A percentile compares a stretch with the other conserved stretches of the same genome.
Evolutionary conservation across 1,140 invertebrate species (phyloP).

Genomic region (Sesamia nonagrioides): DNA sequence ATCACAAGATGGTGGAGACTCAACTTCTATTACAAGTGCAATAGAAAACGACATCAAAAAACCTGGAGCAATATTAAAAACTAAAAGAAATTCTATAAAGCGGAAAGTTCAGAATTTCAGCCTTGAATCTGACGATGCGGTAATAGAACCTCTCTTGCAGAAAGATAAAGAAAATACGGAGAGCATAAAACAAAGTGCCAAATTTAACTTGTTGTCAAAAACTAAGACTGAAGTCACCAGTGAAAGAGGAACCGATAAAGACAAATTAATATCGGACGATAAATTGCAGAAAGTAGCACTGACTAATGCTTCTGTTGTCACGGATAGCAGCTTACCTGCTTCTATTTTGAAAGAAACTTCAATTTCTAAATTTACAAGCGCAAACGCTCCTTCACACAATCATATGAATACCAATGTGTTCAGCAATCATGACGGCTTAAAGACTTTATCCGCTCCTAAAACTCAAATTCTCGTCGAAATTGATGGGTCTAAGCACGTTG

Average conservation of each 20-base stretch:
- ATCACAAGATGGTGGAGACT: slow-evolving; percentile 79
- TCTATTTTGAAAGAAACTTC: slow-evolving; percentile 51
- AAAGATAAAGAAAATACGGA: slow-evolving; percentile 74
- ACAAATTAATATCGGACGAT: slow-evolving; percentile 55
- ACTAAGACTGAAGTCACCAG: slow-evolving; percentile 74
- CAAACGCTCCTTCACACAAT: slow-evolving; percentile 66
- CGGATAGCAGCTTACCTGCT: slow-evolving; percentile 44
- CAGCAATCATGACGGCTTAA: slow-evolving; percentile 57
- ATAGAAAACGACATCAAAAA: slow-evolving; percentile 81
- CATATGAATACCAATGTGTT: slow-evolving; percentile 79
- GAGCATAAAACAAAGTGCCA: slow-evolving; percentile 76
- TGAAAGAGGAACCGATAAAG: slow-evolving; percentile 60
- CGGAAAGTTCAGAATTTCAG: slow-evolving; percentile 79
- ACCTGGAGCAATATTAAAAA: slow-evolving; percentile 74
- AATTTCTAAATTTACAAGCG: slow-evolving; percentile 47
- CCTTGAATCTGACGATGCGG: slow-evolving; percentile 80
- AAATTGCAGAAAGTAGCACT: slow-evolving; percentile 53
- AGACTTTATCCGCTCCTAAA: slow-evolving; percentile 61
- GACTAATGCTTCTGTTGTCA: slow-evolving; percentile 25
- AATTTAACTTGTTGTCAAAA: slow-evolving; percentile 73
- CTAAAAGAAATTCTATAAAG: slow-evolving; percentile 80
- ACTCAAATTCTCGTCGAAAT: slow-evolving; percentile 76
- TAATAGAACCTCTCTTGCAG: slow-evolving; percentile 81
- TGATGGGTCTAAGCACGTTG: slow-evolving; percentile 62
- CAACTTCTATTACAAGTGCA: slow-evolving; percentile 78